These are phyloP conservation scores for Irena cyanogastra DNA, from an alignment of 2,113 vertebrate genomes.

Conservation along the genomic window DNA sequence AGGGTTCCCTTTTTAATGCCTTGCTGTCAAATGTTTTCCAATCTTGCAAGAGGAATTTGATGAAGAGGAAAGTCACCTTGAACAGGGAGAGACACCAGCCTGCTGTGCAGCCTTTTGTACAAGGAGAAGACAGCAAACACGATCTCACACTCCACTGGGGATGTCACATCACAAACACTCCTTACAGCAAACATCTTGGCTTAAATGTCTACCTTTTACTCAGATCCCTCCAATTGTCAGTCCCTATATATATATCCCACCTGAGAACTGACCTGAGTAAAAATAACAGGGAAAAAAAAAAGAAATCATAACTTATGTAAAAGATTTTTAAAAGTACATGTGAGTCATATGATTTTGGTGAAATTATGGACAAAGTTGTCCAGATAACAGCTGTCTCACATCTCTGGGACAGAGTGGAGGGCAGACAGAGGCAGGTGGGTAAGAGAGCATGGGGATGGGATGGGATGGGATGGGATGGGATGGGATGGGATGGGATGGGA, in stretches of 20 bases:
- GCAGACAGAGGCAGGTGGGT: background rate
- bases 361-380: background rate
- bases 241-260: background rate
- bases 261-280: background rate
- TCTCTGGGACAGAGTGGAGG: background rate
- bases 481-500: background rate
- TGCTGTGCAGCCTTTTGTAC: background rate
- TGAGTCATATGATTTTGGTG: background rate
- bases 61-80: fast-evolving
- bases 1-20: background rate
- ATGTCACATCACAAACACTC: background rate
- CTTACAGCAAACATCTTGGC: background rate
- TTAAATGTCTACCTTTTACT: background rate
- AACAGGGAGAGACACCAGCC: background rate
- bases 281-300: background rate
- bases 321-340: background rate
- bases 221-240: background rate
- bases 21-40: background rate
- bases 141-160: background rate
- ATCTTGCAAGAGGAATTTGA: background rate
- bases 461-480: background rate
- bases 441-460: background rate
- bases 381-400: background rate
- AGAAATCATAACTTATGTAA: background rate
- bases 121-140: background rate